phyloP scores from a whole-genome alignment of 2,797 vertebrate species.

The Gephyroberyx darwinii region DNA sequence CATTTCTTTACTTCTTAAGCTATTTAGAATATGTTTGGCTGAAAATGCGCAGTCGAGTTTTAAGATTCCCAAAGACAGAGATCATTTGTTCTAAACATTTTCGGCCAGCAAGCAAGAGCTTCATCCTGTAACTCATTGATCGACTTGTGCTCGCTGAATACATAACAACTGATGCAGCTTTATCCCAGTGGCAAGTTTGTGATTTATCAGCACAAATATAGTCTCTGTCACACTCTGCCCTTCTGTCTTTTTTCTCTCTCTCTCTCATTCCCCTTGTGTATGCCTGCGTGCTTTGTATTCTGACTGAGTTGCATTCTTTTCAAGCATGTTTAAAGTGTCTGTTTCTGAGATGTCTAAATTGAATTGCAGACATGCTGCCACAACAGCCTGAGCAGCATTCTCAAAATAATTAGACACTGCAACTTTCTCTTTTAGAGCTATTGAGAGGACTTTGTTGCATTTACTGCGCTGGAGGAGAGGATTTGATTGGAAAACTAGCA shows the following conservation, averaged over 20 bases:
- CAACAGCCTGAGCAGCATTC: slow-evolving; percentile 42
- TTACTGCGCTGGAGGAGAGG: neutral
- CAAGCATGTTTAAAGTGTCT: slow-evolving; percentile 20
- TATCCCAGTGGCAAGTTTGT: slow-evolving; percentile 45
- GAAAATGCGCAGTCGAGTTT: slow-evolving; percentile 1
- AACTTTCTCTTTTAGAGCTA: neutral
- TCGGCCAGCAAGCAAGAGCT: slow-evolving; percentile 31
- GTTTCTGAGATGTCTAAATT: slow-evolving; percentile 45
- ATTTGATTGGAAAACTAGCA: neutral
- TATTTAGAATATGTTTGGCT: neutral
- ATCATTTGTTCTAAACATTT: slow-evolving; percentile 33
- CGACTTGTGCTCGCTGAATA: slow-evolving; percentile 58
- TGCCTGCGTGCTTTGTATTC: slow-evolving; percentile 18
- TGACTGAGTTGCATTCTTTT: slow-evolving; percentile 20
- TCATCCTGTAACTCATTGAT: slow-evolving; percentile 58
- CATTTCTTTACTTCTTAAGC: neutral
- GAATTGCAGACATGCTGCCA: slow-evolving; percentile 42
- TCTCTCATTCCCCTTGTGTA: slow-evolving; percentile 10
- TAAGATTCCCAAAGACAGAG: slow-evolving; percentile 14
- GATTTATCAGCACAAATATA: slow-evolving; percentile 58
- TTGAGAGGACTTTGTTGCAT: slow-evolving; percentile 32
- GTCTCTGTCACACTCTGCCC: slow-evolving; percentile 37
- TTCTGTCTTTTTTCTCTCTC: slow-evolving; percentile 15
- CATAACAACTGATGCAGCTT: slow-evolving; percentile 58
- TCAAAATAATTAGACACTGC: slow-evolving; percentile 8